Base-by-base conservation (phyloP, 37 sponge, comb jelly and placozoan species). In the Oopsacas minuta region DNA sequence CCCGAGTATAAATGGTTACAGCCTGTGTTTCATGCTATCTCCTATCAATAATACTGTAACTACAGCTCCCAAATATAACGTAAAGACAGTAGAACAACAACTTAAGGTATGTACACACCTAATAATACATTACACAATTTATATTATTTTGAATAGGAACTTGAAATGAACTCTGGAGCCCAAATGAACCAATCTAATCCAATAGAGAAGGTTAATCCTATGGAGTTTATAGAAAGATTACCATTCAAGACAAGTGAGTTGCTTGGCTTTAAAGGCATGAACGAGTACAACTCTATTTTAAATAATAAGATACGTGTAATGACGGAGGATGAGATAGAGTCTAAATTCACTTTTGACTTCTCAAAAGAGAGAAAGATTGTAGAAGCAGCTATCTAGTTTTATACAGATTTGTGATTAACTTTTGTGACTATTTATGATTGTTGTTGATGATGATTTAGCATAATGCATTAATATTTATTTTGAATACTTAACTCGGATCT, bases 1-100 rank as follows among this genome's bases (percentile, higher is more conserved):
- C 3, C 75, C 75, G 22, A 61, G 75, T 34, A 61, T 61, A 20
- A 61, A 61, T 34, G 75, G 75, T 5, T 61, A 25, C 30, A 61
- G 75, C 28, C 75, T 61, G 32, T 61, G 75, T 34, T 61, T 20
- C 75, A 61, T 61, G 75, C 75, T 61, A 5, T 61, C 75, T 61
- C 75, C 75, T 3, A 3, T 61, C 22, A 10, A 61, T 12, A 61
- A 61, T 34, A 25, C 17, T 25, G 20, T 34, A 3, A 32, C 75
- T 32, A 12, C 1, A 5, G 75, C 7, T 20, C 75, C 22, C 32
- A 61, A 61, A 34, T 25, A 12, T 3, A 61, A n/a, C 22, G 5
- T 61, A 5, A 61, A 61, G 75, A 32, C 75, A 25, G 75, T 61
- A n/a, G 75, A 61, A 34, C 17, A 61, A 3, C 75, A 61, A 12